Percentiles rank a stretch among this genome's conserved stretches.
These are phyloP conservation scores for Coregonus suidteri DNA, from an alignment of 2,797 vertebrate species.

Conservation along the genomic window DNA sequence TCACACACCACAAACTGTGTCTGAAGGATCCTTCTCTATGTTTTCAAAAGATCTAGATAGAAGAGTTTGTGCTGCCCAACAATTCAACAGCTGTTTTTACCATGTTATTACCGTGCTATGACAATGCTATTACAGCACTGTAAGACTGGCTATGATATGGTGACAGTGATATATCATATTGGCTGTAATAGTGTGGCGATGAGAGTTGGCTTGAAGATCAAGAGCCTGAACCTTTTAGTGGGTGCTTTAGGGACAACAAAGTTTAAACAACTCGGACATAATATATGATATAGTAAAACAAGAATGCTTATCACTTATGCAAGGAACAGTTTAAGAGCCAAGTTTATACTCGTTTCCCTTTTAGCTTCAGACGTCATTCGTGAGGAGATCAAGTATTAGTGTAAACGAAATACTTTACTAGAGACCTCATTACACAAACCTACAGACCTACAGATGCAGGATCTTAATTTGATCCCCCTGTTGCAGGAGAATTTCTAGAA, in stretches of 20 bases:
- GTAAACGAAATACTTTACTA: not conserved
- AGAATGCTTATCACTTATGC: not conserved
- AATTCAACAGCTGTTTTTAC: not conserved
- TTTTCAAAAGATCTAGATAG: not conserved
- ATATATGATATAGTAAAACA: not conserved
- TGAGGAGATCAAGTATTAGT: not conserved
- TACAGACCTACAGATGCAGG: not conserved
- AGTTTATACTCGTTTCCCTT: not conserved
- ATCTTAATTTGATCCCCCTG: too few species aligned
- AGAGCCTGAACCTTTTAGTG: not conserved
- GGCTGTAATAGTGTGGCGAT: not conserved
- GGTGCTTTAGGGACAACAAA: not conserved
- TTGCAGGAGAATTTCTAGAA: too few species aligned
- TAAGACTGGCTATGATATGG: not conserved
- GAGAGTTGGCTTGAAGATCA: not conserved
- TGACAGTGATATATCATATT: not conserved
- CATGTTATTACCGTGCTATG: too few species aligned
- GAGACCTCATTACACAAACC: not conserved
- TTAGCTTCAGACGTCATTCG: not conserved
- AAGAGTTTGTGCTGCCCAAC: not conserved
- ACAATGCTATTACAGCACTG: not conserved
- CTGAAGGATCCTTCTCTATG: not conserved
- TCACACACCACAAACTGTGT: not conserved
- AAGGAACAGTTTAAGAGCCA: not conserved
- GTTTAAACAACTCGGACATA: slow-evolving; percentile 2